Base-by-base conservation (phyloP, 1,140 invertebrate genomes). In the Papilio helenus region DNA sequence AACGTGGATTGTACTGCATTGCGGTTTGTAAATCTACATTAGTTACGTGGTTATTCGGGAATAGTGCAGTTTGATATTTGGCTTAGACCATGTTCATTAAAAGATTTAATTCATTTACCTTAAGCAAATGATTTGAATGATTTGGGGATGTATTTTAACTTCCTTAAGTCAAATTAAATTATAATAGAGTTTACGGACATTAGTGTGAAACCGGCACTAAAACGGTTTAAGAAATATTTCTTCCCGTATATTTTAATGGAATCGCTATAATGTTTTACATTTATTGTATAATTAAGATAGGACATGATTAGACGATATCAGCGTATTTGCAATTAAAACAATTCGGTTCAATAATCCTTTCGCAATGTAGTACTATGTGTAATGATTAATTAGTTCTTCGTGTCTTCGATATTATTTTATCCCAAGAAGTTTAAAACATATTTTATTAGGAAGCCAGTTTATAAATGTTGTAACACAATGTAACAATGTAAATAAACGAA, bases 251-350 rank as follows among this genome's bases (percentile, higher is more conserved):
- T 18, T 49, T 18, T 18, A 49, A 18, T 18, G 14, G 16, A 5
- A 49, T 49, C 3, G 5, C 16, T 18, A 49, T 49, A 49, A 49
- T 49, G 18, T 18, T 49, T 16, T 49, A 39, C 7, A 49, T 49
- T 49, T 23, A 49, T 73, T 82, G 80, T 84, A 78, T 85, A 12
- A 14, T 74, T 51, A 61, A 20, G 73, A 55, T 68, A 80, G 71
- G 84, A 85, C 86, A 82, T 87, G 84, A 84, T 87, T 88, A 86
- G 82, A 76, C 76, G 82, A 85, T 83, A 84, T 88, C 80, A 85
- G 83, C 76, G 83, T 82, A 84, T 85, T 81, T 84, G 84, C 83
- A 90, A 88, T 90, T 90, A 87, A 88, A 90, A 86, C 79, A 81
- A 86, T 87, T 86, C 82, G 82, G 84, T 85, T 74, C 84, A 81